phyloP scores from a whole-genome alignment of 2,113 vertebrate genomes.

The Neodon shergylaensis region DNA sequence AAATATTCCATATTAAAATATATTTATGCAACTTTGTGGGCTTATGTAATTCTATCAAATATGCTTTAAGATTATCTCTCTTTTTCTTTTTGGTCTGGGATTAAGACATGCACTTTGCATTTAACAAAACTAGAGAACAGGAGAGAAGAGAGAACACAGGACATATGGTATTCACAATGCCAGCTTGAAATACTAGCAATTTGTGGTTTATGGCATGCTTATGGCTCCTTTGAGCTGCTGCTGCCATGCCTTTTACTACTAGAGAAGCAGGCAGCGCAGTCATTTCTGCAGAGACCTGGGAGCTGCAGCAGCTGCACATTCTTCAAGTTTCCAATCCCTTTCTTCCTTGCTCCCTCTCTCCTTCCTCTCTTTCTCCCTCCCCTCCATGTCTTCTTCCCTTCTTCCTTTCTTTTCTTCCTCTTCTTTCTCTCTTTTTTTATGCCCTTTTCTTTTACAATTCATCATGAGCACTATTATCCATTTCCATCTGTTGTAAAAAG shows the following conservation, averaged over 20 bases:
- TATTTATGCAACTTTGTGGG: neutral
- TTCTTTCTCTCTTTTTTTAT: neutral
- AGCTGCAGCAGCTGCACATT: neutral
- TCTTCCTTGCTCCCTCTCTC: neutral
- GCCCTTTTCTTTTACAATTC: neutral
- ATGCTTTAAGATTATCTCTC: neutral
- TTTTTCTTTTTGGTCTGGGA: neutral
- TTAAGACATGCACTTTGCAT: neutral
- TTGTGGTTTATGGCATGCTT: neutral
- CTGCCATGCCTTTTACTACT: neutral
- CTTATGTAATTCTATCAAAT: neutral
- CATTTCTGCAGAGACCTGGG: neutral
- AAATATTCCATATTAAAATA: neutral
- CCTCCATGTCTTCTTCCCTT: neutral
- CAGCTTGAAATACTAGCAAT: neutral
- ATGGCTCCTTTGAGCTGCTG: neutral
- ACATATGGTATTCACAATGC: neutral
- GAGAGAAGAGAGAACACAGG: neutral
- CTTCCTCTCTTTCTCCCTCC: neutral
- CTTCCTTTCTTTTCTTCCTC: neutral
- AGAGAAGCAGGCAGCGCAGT: neutral
- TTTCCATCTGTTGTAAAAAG: neutral
- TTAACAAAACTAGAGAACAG: neutral
- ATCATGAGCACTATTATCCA: neutral
- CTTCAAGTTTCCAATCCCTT: neutral